A percentile compares a stretch with the other conserved stretches of the same genome.
Evolutionary conservation across 2,113 vertebrate genomes (phyloP).

Genomic region (Siniperca knerii): DNA sequence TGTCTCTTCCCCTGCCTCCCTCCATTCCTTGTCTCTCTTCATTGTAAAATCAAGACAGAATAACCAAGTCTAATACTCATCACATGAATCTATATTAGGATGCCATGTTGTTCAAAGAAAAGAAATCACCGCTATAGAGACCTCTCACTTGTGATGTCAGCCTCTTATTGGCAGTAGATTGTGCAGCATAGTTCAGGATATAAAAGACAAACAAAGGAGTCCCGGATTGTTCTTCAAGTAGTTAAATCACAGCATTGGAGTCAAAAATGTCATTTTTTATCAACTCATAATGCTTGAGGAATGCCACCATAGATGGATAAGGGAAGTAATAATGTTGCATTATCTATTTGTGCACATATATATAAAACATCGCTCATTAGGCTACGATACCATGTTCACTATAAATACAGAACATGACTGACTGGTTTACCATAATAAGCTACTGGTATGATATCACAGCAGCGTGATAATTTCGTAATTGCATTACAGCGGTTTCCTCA

Average conservation of each 20-base stretch:
- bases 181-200: neutral
- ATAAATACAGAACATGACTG: neutral
- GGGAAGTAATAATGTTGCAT: neutral
- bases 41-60: conserved; percentile 34
- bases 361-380: neutral
- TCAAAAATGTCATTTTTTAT: neutral
- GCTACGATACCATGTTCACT: neutral
- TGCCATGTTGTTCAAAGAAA: conserved; percentile 17
- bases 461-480: neutral
- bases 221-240: neutral
- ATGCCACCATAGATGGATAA: neutral
- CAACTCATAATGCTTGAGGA: conserved; percentile 5
- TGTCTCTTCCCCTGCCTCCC: neutral
- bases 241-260: neutral
- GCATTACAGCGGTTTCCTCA: neutral
- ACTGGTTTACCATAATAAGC: conserved; percentile 28
- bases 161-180: conserved; percentile 21
- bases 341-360: neutral
- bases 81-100: conserved; percentile 38
- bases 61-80: conserved; percentile 1
- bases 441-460: conserved; percentile 10
- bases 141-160: neutral
- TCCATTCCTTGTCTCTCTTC: neutral
- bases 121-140: neutral
- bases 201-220: conserved; percentile 5